phyloP scores from a whole-genome alignment of 2,888 invertebrate genomes.

The Drosophila meridiana region DNA sequence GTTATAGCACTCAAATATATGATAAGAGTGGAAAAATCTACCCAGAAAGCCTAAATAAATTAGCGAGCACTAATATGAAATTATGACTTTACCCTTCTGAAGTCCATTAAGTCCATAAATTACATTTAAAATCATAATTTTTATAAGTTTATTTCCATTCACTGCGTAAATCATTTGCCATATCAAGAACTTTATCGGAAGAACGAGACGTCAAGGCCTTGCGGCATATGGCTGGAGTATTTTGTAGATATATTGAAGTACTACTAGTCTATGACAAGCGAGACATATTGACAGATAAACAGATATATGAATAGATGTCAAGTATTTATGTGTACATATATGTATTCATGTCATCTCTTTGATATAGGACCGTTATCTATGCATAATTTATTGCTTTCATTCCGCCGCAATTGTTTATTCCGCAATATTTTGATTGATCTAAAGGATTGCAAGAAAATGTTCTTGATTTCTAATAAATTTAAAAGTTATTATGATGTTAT shows the following conservation, averaged over 20 bases:
- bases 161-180: neutral
- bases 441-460: neutral
- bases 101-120: neutral
- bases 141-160: neutral
- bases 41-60: neutral
- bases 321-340: too few relatives aligned
- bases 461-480: neutral
- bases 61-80: neutral
- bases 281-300: too few relatives aligned
- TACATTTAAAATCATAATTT: neutral
- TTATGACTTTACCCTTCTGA: too few relatives aligned
- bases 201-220: neutral
- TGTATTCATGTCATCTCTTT: too few relatives aligned
- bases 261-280: neutral
- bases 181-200: neutral
- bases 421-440: neutral
- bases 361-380: neutral
- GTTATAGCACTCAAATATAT: neutral
- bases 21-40: neutral
- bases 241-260: neutral
- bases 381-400: neutral
- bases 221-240: too few relatives aligned
- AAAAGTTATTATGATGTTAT: neutral
- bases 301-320: too few relatives aligned
- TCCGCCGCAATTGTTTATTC: neutral